Conservation (phyloP, 2,888 invertebrate genomes). For the Seira sanloemensis region DNA sequence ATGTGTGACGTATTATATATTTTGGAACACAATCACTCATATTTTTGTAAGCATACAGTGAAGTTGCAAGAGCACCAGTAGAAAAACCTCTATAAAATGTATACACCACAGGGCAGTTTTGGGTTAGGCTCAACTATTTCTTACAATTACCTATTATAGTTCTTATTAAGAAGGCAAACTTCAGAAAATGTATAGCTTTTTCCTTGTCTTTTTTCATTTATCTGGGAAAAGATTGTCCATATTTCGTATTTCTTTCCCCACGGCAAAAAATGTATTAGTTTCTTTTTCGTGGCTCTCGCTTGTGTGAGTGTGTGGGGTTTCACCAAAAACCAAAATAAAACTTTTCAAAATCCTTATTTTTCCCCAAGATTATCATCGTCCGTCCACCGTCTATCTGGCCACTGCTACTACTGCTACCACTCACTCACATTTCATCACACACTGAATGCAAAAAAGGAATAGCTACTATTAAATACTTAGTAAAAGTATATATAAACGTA, state of each 20-base stretch:
- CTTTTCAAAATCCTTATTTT: conserved; percentile 21
- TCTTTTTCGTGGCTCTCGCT: not conserved
- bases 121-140: not conserved
- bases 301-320: not conserved
- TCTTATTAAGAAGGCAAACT: not conserved
- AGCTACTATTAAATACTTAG: conserved; percentile 16
- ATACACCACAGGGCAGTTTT: conserved; percentile 1
- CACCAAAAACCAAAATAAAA: not conserved
- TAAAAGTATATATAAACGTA: conserved; percentile 36
- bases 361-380: conserved; percentile 19
- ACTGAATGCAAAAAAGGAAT: conserved; percentile 41
- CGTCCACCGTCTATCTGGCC: conserved; percentile 25
- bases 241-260: not conserved
- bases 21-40: not conserved
- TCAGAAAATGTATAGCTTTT: conserved; percentile 1
- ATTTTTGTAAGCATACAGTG: not conserved
- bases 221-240: not conserved
- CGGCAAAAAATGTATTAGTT: not conserved
- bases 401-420: conserved; percentile 27
- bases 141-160: not conserved
- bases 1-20: not conserved
- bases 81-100: not conserved
- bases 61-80: not conserved
- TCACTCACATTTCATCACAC: conserved; percentile 32
- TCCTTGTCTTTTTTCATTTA: conserved; percentile 4